phyloP scores from a whole-genome alignment of 2,113 vertebrate genomes.

The Regulus satrapa region DNA sequence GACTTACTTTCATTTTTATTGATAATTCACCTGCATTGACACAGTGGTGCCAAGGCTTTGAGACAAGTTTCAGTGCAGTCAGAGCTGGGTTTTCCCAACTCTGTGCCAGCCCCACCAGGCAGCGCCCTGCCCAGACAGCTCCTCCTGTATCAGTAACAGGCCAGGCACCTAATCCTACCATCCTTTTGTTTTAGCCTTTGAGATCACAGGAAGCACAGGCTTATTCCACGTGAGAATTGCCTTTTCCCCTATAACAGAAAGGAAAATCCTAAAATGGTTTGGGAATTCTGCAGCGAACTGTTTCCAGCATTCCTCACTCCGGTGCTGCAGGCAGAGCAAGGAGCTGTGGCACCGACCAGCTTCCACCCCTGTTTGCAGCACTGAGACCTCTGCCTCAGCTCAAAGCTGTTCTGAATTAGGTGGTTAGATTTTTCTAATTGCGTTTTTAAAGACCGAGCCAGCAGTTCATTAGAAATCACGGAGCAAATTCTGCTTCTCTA shows the following conservation, averaged over 20 bases:
- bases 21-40: neutral
- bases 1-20: neutral
- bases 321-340: neutral
- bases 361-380: neutral
- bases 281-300: neutral
- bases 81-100: neutral
- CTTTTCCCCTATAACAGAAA: neutral
- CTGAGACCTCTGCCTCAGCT: constrained; percentile 35
- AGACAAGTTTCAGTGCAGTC: neutral
- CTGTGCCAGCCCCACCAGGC: neutral
- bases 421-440: constrained; percentile 60
- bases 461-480: constrained; percentile 50
- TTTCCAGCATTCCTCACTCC: neutral
- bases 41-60: neutral
- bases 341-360: neutral
- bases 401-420: constrained; percentile 57
- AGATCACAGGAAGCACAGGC: neutral
- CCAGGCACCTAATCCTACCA: neutral
- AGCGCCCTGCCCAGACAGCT: neutral
- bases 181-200: neutral
- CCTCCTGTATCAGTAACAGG: neutral
- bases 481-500: constrained; percentile 60
- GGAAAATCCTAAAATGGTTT: neutral
- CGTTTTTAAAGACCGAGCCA: constrained; percentile 49
- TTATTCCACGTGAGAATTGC: neutral